Percentiles rank a stretch among this genome's conserved stretches.
Evolutionary conservation across 2,113 vertebrate genomes (phyloP).

Genomic region (Hemiprocne comata): DNA sequence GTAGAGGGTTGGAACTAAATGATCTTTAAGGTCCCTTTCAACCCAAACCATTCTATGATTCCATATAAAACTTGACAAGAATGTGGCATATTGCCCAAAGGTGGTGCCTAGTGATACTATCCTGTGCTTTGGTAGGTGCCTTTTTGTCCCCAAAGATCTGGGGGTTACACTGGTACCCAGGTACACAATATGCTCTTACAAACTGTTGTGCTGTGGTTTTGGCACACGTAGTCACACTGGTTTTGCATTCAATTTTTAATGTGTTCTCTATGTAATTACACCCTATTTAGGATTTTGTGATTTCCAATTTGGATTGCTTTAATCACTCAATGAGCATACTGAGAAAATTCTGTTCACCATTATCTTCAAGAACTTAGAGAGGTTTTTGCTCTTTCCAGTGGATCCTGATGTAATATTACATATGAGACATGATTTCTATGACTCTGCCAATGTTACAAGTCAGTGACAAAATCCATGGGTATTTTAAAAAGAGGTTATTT

Average conservation of each 20-base stretch:
- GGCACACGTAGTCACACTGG: background rate
- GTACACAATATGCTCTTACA: background rate
- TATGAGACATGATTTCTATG: background rate
- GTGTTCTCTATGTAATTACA: background rate
- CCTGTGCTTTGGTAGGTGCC: background rate
- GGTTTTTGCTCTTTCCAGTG: background rate
- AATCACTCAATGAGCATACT: background rate
- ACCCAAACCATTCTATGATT: too few relatives aligned
- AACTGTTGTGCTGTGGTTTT: background rate
- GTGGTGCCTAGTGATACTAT: background rate
- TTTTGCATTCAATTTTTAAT: background rate
- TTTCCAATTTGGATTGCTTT: background rate
- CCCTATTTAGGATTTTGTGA: background rate
- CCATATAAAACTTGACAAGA: background rate
- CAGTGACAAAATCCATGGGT: background rate
- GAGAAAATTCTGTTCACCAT: background rate
- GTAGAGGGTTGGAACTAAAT: too few relatives aligned
- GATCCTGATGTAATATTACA: background rate
- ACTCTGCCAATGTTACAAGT: background rate
- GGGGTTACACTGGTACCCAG: background rate
- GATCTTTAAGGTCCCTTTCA: too few relatives aligned
- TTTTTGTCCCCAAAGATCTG: background rate
- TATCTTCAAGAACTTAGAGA: background rate
- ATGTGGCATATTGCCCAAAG: background rate
- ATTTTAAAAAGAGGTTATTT: background rate